phyloP scores from a whole-genome alignment of 2,113 vertebrate species.

The Tupaia chinensis region DNA sequence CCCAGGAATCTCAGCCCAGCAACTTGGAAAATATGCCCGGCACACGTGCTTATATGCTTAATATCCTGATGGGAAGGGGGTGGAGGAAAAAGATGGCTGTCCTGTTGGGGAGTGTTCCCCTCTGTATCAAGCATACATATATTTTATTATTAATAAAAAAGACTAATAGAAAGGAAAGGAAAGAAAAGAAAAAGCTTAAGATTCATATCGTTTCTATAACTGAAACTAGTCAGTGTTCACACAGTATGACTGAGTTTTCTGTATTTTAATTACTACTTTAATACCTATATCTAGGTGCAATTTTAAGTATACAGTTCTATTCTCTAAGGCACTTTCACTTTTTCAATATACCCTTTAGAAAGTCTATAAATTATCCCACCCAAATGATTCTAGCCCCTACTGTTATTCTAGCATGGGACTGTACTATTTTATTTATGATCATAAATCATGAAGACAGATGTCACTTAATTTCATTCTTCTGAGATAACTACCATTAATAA shows the following conservation, averaged over 20 bases:
- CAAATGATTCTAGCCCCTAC: not conserved
- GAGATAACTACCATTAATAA: not conserved
- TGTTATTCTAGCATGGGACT: not conserved
- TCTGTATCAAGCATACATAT: no score
- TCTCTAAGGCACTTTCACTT: not conserved
- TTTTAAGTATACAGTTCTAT: not conserved
- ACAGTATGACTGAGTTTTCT: accelerated
- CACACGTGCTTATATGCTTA: no score
- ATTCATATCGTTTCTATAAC: not conserved
- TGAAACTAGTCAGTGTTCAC: not conserved
- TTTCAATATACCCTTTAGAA: not conserved
- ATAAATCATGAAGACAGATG: not conserved
- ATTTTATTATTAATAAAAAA: no score
- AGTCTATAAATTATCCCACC: not conserved
- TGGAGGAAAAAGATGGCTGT: no score
- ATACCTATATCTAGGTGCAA: not conserved
- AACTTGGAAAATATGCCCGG: no score
- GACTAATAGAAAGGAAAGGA: no score
- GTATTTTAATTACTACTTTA: not conserved
- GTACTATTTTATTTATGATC: not conserved
- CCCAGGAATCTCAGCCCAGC: no score
- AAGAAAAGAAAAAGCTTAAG: no score
- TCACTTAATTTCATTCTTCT: not conserved
- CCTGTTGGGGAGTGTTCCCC: no score
- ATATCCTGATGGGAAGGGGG: no score